Evolutionary conservation across 1,140 invertebrate species (phyloP).

Genomic region (Philaenus spumarius): DNA sequence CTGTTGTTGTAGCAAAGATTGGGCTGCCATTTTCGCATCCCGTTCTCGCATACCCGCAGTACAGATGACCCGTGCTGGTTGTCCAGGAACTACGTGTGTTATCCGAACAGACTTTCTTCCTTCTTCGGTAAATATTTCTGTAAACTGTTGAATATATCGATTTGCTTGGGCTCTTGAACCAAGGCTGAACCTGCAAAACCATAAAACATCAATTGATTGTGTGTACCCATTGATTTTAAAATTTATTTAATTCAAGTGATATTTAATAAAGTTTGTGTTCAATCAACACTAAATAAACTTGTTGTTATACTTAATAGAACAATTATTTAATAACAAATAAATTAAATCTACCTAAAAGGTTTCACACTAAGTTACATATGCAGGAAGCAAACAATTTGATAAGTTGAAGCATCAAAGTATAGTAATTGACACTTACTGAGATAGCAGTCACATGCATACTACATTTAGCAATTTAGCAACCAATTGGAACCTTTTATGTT

Average conservation of each 20-base stretch:
- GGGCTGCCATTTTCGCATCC: slow-evolving; percentile 27
- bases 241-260: not conserved
- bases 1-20: slow-evolving; percentile 23
- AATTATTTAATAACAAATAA: not conserved
- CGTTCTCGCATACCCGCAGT: slow-evolving; percentile 65
- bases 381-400: no score
- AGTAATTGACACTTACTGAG: no score
- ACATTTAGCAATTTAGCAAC: no score
- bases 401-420: no score
- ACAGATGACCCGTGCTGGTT: slow-evolving; percentile 64
- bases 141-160: slow-evolving; percentile 87
- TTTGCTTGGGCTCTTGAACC: slow-evolving; percentile 75
- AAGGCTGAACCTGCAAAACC: slow-evolving; percentile 47
- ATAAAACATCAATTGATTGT: no score
- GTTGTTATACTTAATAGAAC: not conserved
- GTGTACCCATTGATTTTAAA: not conserved
- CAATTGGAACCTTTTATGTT: no score
- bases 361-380: no score
- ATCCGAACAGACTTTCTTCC: slow-evolving; percentile 75
- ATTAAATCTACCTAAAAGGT: no score
- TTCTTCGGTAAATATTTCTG: slow-evolving; percentile 90
- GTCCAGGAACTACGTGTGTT: slow-evolving; percentile 70
- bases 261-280: not conserved
- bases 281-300: no score
- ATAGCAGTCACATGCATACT: no score